Evolutionary conservation across 1,140 invertebrate species (phyloP).

Genomic region (Ostrea denselamellosa): DNA sequence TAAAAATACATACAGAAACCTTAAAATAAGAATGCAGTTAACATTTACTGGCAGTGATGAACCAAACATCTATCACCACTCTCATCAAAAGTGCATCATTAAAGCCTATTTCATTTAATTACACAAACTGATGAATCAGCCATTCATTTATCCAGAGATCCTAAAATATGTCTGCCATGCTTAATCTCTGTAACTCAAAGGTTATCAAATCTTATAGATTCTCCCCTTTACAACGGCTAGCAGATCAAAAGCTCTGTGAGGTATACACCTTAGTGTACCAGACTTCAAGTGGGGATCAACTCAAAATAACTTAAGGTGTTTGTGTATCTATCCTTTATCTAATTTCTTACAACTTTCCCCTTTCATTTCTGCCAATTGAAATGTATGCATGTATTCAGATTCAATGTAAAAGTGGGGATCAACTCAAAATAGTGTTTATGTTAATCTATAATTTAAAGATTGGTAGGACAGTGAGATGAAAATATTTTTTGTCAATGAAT

Average conservation of each 20-base stretch:
- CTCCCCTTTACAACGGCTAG: neutral
- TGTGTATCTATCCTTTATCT: neutral
- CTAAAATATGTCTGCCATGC: constrained; percentile 11
- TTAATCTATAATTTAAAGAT: too few species aligned
- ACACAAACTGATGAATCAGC: constrained; percentile 23
- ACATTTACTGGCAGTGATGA: constrained; percentile 2
- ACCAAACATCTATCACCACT: neutral
- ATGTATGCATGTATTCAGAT: too few species aligned
- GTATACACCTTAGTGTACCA: neutral
- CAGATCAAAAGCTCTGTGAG: neutral
- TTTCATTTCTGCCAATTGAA: neutral
- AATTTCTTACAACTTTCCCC: neutral
- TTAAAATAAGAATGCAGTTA: constrained; percentile 19
- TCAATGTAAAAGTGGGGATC: too few species aligned
- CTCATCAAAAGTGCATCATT: constrained; percentile 36
- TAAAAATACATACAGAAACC: neutral
- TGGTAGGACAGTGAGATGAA: too few species aligned
- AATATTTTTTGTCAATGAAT: too few species aligned
- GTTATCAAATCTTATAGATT: constrained; percentile 5
- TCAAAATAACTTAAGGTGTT: neutral
- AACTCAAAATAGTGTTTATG: too few species aligned
- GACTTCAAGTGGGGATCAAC: neutral
- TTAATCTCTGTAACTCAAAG: constrained; percentile 12
- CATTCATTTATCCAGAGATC: constrained; percentile 20
- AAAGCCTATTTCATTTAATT: constrained; percentile 23